These are phyloP conservation scores for Glaucopsyche alexis DNA, from an alignment of 2,888 invertebrate genomes.

Conservation along the genomic window DNA sequence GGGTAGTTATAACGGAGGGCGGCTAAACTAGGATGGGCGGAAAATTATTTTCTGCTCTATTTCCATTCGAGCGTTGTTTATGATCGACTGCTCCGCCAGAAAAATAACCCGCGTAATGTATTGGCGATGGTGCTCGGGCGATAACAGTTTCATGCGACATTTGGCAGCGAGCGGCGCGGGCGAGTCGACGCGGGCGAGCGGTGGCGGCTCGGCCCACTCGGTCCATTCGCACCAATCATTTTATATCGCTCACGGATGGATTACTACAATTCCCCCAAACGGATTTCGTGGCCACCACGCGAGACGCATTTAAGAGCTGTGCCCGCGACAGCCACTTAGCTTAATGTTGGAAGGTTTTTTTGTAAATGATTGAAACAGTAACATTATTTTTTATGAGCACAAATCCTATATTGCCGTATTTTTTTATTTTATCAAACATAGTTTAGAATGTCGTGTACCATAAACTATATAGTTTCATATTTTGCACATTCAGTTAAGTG, in stretches of 20 bases:
- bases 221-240: neutral
- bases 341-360: conserved; percentile 2
- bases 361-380: neutral
- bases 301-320: neutral
- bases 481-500: no score
- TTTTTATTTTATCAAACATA: neutral
- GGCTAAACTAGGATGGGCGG: conserved; percentile 14
- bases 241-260: conserved; percentile 4
- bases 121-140: conserved; percentile 4
- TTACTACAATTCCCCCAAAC: neutral
- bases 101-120: conserved; percentile 22
- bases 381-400: neutral
- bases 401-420: neutral
- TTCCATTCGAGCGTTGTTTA: conserved; percentile 23
- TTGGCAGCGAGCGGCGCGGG: conserved; percentile 9
- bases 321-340: conserved; percentile 9
- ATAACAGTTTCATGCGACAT: conserved; percentile 25
- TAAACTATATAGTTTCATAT: no score
- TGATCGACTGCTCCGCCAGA: conserved; percentile 22
- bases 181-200: neutral
- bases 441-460: no score
- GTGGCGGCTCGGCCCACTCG: neutral
- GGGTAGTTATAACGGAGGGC: neutral
- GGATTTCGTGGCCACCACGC: neutral
- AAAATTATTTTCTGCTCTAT: conserved; percentile 23